Conservation (phyloP, 1,140 invertebrate genomes). For the Procambarus virginalis region DNA sequence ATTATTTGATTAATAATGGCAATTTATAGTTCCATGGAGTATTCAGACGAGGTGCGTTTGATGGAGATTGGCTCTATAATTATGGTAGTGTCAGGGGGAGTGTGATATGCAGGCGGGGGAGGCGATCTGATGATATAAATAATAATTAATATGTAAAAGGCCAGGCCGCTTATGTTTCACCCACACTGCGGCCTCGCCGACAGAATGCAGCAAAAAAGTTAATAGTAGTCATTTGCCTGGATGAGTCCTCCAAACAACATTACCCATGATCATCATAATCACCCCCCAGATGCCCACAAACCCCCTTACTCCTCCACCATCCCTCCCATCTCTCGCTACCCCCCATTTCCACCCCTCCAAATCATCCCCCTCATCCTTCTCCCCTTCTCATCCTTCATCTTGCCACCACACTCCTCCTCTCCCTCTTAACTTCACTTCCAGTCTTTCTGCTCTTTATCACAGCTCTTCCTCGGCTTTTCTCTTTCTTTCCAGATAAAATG, state of each 20-base stretch:
- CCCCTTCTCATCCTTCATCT: background rate
- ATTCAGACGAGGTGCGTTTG: conserved; percentile 6
- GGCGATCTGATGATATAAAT: conserved; percentile 4
- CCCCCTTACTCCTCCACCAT: background rate
- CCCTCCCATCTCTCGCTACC: background rate
- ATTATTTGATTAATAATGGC: conserved; percentile 10
- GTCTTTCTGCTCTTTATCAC: background rate
- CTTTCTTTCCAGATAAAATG: too few relatives aligned
- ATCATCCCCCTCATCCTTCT: background rate
- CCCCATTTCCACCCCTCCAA: background rate
- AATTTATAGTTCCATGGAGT: background rate
- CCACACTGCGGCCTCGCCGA: background rate
- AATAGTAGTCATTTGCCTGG: conserved; percentile 14
- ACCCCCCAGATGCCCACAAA: conserved; percentile 6
- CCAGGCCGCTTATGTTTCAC: background rate
- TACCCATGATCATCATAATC: conserved; percentile 15
- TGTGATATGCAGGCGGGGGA: conserved; percentile 7
- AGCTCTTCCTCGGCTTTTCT: background rate
- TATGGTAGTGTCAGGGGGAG: conserved; percentile 2
- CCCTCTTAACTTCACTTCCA: background rate
- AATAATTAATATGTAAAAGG: conserved; percentile 16
- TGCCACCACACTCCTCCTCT: background rate
- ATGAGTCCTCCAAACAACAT: conserved; percentile 12
- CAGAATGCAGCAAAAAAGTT: conserved; percentile 9
- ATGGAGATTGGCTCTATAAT: background rate